Evolutionary conservation across 2,113 vertebrate genomes (phyloP).

Genomic region (Ageneiosus marmoratus): DNA sequence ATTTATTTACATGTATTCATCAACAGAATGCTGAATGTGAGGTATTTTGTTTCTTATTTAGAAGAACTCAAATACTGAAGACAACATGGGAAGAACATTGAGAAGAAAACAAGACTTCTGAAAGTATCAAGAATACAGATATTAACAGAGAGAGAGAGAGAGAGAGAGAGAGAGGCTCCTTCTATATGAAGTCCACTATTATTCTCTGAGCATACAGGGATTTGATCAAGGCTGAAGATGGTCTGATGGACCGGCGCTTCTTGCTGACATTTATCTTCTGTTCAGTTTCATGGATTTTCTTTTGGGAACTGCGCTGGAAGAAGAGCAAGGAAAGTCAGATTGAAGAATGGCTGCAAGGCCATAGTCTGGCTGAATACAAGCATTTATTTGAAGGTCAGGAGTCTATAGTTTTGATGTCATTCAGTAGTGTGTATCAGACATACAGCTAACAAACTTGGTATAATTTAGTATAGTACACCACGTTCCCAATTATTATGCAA

Average conservation of each 20-base stretch:
- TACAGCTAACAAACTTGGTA: not conserved
- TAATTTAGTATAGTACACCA: no score
- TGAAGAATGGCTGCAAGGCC: conserved; percentile 78
- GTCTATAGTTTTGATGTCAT: not conserved
- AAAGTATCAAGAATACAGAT: not conserved
- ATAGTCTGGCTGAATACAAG: conserved; percentile 80
- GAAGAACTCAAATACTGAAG: not conserved
- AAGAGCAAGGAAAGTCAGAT: conserved; percentile 74
- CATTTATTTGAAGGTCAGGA: conserved; percentile 86
- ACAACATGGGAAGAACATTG: conserved; percentile 5
- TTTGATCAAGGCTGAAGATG: conserved; percentile 71
- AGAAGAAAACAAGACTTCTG: not conserved
- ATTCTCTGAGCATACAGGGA: conserved; percentile 55
- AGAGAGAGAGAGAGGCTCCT: conserved; percentile 21
- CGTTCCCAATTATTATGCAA: no score
- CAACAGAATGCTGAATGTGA: not conserved
- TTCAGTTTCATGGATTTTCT: conserved; percentile 77
- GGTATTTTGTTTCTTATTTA: conserved; percentile 7
- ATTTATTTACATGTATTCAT: not conserved
- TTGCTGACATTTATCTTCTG: conserved; percentile 76
- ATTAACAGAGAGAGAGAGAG: conserved; percentile 10
- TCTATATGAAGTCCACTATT: conserved; percentile 43
- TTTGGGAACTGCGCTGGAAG: conserved; percentile 82
- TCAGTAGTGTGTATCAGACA: not conserved
- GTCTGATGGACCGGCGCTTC: conserved; percentile 81